These are phyloP conservation scores for Onychomys leucogaster DNA, from an alignment of 2,797 vertebrate genomes.

Conservation along the genomic window DNA sequence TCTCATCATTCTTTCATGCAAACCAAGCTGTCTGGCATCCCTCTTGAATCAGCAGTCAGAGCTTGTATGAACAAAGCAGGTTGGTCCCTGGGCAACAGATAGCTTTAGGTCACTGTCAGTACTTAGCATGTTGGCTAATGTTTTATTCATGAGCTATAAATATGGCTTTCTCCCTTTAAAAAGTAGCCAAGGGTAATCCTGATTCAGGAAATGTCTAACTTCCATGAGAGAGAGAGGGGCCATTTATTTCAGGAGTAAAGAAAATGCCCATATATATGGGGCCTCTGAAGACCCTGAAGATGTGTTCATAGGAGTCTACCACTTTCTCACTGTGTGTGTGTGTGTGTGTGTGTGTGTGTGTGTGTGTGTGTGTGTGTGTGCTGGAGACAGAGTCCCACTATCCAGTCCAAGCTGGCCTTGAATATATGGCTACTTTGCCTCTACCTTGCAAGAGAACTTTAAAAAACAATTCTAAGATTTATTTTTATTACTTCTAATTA, in stretches of 20 bases:
- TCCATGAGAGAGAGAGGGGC: not conserved
- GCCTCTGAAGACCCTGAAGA: not conserved
- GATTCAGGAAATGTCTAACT: constrained; percentile 60
- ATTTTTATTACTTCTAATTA: not conserved
- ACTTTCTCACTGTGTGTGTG: not conserved
- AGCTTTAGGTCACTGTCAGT: not conserved
- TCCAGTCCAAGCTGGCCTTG: too few relatives aligned
- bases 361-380: not conserved
- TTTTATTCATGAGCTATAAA: constrained; percentile 66
- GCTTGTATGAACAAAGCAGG: constrained; percentile 42
- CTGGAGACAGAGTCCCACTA: not conserved
- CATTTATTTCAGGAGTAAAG: not conserved
- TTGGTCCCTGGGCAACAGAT: constrained; percentile 22
- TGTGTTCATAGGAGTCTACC: not conserved
- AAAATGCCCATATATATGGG: not conserved
- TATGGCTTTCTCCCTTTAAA: constrained; percentile 13
- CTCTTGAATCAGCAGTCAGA: not conserved
- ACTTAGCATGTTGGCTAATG: constrained; percentile 24
- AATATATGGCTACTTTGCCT: not conserved
- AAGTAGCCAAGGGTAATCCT: not conserved
- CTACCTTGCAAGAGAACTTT: not conserved
- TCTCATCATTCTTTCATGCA: not conserved
- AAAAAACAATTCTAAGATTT: not conserved
- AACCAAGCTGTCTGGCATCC: not conserved
- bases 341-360: not conserved